Evolutionary conservation across 1,140 invertebrate genomes (phyloP).

Genomic region (Macrobrachium nipponense): DNA sequence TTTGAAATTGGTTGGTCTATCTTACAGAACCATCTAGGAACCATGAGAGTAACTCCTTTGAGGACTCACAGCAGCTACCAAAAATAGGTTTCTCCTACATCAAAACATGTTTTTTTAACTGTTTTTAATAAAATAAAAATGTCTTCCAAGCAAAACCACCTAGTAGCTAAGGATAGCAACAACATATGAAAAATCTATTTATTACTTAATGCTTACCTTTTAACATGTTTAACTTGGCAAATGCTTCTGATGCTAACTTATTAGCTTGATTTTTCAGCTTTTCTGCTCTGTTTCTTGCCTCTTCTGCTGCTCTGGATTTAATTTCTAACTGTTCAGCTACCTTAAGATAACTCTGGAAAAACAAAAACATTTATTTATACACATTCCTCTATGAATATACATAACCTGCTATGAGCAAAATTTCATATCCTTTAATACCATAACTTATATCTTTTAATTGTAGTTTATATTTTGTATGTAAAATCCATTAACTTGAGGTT

Average conservation of each 20-base stretch:
- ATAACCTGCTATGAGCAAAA: not conserved
- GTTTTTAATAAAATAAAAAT: too few species aligned
- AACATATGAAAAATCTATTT: too few species aligned
- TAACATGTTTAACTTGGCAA: conserved; percentile 80
- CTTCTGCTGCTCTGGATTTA: conserved; percentile 75
- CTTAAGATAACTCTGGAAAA: conserved; percentile 72
- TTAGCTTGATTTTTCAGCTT: conserved; percentile 79
- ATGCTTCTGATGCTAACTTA: conserved; percentile 80
- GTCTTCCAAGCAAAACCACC: too few species aligned
- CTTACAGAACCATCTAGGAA: too few species aligned
- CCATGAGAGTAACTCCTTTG: too few species aligned
- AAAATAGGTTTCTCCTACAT: too few species aligned
- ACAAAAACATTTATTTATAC: not conserved
- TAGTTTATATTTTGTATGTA: too few species aligned
- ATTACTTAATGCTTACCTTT: conserved; percentile 69
- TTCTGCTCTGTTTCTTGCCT: conserved; percentile 80
- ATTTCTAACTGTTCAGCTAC: conserved; percentile 74
- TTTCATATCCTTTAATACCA: not conserved
- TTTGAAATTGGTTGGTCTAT: too few species aligned
- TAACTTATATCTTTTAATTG: not conserved
- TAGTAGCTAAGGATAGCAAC: too few species aligned
- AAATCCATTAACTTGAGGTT: too few species aligned
- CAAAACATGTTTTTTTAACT: too few species aligned
- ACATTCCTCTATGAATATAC: not conserved
- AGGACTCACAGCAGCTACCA: too few species aligned